phyloP scores from a whole-genome alignment of 2,797 vertebrate species.

The Delichon dasypus region DNA sequence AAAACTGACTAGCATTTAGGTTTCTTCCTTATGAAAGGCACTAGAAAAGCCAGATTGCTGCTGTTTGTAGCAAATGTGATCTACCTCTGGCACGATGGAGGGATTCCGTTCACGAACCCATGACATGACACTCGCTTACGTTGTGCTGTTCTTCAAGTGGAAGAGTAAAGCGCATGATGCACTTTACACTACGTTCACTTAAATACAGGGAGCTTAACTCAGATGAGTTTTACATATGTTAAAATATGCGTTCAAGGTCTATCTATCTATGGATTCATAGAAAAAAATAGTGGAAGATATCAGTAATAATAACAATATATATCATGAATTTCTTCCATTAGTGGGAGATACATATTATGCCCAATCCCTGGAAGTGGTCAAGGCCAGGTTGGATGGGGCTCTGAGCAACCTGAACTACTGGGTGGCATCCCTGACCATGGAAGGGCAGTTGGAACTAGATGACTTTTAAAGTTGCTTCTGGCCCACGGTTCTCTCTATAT shows the following conservation, averaged over 20 bases:
- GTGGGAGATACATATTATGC: not conserved
- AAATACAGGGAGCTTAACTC: not conserved
- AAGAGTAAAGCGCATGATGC: not conserved
- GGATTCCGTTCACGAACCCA: not conserved
- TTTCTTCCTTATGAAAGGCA: not conserved
- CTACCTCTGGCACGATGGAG: not conserved
- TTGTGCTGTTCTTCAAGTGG: not conserved
- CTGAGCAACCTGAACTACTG: not conserved
- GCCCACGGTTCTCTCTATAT: not conserved
- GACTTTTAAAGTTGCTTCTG: not conserved
- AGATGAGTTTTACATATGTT: not conserved
- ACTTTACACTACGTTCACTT: not conserved
- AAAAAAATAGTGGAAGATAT: not conserved
- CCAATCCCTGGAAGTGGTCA: not conserved
- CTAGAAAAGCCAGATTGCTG: not conserved
- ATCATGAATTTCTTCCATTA: not conserved
- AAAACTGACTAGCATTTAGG: not conserved
- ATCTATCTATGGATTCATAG: not conserved
- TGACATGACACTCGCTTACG: not conserved
- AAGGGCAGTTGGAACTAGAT: not conserved
- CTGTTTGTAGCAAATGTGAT: conserved; percentile 12
- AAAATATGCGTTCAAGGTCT: not conserved
- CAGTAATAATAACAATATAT: not conserved
- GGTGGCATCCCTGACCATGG: not conserved
- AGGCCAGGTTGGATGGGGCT: not conserved